Percentiles rank a stretch among this genome's conserved stretches.
Conservation (phyloP, 2,113 vertebrate genomes). For the Lasiurus cinereus region DNA sequence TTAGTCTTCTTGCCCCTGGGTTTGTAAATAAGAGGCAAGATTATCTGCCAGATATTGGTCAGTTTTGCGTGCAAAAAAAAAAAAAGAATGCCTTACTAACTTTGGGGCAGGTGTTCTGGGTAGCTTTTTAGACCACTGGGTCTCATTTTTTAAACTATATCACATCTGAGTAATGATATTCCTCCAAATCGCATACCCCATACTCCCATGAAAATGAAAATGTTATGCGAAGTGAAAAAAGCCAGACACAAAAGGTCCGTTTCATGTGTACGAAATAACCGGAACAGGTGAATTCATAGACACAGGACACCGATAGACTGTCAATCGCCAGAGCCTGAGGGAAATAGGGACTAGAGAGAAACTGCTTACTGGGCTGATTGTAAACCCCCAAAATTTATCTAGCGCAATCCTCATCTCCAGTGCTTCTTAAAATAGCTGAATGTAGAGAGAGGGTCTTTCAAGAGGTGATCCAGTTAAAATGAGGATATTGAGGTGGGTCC, state of each 20-base stretch:
- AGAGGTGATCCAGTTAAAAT: not conserved
- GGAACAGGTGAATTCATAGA: not conserved
- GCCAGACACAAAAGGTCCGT: conserved; percentile 16
- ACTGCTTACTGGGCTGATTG: not conserved
- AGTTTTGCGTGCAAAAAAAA: not conserved
- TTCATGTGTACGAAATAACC: not conserved
- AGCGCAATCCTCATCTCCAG: not conserved
- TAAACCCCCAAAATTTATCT: not conserved
- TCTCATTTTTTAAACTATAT: not conserved
- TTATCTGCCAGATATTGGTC: not conserved
- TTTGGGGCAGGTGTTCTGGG: not conserved
- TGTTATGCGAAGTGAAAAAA: conserved; percentile 5
- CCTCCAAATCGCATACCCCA: not conserved
- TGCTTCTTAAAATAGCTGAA: not conserved
- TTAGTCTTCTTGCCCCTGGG: not conserved
- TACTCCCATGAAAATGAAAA: not conserved
- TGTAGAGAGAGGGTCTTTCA: not conserved
- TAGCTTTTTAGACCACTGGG: not conserved
- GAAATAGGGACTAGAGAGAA: not conserved
- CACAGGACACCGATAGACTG: not conserved
- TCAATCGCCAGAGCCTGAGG: not conserved
- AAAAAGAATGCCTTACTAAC: not conserved
- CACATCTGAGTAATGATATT: not conserved
- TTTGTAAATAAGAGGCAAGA: not conserved
- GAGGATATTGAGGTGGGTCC: not conserved